These are phyloP conservation scores for Labia minor DNA, from an alignment of 2,888 invertebrate genomes.

Conservation along the genomic window DNA sequence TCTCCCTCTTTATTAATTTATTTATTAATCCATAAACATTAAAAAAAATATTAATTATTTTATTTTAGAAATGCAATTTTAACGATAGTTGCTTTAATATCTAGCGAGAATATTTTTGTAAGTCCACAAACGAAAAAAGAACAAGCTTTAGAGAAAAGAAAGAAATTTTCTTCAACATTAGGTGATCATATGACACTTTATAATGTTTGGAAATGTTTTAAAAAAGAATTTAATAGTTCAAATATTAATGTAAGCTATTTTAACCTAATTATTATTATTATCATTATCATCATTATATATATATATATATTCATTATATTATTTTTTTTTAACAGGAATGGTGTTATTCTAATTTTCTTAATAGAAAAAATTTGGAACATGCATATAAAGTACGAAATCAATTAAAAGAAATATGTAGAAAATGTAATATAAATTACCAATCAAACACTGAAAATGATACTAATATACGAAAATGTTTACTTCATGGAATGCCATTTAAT, in stretches of 20 bases:
- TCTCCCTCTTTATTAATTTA: neutral
- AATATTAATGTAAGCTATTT: slow-evolving; percentile 47
- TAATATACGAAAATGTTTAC: slow-evolving; percentile 57
- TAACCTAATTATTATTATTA: neutral
- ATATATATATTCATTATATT: too few relatives aligned
- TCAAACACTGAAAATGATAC: slow-evolving; percentile 47
- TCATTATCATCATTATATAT: too few relatives aligned
- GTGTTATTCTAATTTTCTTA: slow-evolving; percentile 83
- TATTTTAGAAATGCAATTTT: slow-evolving; percentile 51
- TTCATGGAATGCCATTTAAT: slow-evolving; percentile 75
- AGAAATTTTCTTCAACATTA: slow-evolving; percentile 69
- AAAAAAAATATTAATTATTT: slow-evolving; percentile 17
- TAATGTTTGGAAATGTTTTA: slow-evolving; percentile 75
- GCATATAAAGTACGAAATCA: slow-evolving; percentile 73
- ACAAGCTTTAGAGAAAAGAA: slow-evolving; percentile 57
- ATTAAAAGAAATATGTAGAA: slow-evolving; percentile 56
- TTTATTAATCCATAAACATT: neutral
- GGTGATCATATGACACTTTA: slow-evolving; percentile 89
- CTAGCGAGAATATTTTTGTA: slow-evolving; percentile 76
- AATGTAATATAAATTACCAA: slow-evolving; percentile 46
- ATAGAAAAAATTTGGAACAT: slow-evolving; percentile 68
- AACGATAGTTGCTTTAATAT: slow-evolving; percentile 75
- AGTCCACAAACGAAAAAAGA: slow-evolving; percentile 64
- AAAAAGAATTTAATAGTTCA: slow-evolving; percentile 43
- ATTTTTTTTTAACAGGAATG: slow-evolving; percentile 48